Base-by-base conservation (phyloP, 2,888 invertebrate species). In the Epirrhoe alternata region DNA sequence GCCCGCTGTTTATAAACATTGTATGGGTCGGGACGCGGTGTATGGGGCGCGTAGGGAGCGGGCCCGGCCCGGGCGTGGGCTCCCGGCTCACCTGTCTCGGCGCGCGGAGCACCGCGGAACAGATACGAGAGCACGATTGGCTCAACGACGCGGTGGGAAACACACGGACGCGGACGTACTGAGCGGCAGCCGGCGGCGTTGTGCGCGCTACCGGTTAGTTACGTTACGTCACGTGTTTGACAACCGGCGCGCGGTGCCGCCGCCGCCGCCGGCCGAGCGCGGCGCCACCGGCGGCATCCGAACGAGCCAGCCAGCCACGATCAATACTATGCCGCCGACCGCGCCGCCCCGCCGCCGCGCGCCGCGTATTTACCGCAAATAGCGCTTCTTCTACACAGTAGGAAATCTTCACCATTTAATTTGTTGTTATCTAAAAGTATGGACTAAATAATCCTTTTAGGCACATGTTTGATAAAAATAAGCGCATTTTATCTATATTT, bases 1-100 rank as follows among this genome's bases (percentile, higher is more conserved):
- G 82, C 89, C 91, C 87, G 87, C 87, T 91, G 92, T 92, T 92
- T 92, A 92, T 92, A 92, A 92, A 92, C 92, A 92, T 89, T 88
- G 88, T 82, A 83, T 81, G 82, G 75, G 77, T 76, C 78, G 79
- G 80, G 82, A 47, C 31, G 49, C 62, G 45, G 14, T 50, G 55
- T 61, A 51, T 12, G 16, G 47, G 49, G 30, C 52, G 47, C 53
- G 60, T 31, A 38, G 61, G 50, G 62, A 78, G 83, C 79, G 78
- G 78, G 78, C 70, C 74, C 80, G 82, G 83, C 81, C 81, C 84
- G 84, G 85, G 12, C 84, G 85, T 6, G 50, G 85, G 85, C 82
- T 84, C 83, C 80, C 82, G 83, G 81, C 83, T 86, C 86, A 87
- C 87, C 86, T 87, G 86, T 84, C 83, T 80, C 82, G 77, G 72